phyloP scores from a whole-genome alignment of 2,113 vertebrate genomes.

The Callipepla californica region DNA sequence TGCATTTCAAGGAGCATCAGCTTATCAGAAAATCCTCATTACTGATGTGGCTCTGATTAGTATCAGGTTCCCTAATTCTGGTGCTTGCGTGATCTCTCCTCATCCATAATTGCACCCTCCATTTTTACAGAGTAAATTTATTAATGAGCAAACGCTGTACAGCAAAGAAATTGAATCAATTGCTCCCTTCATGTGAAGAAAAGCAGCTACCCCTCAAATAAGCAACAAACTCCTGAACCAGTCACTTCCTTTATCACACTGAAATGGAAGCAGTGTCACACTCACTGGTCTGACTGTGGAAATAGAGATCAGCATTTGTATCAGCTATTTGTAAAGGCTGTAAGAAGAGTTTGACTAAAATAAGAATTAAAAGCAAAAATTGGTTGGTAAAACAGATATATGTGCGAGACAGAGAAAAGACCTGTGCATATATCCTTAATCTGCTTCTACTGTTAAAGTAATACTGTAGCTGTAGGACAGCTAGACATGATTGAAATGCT shows the following conservation, averaged over 20 bases:
- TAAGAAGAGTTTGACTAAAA: background rate
- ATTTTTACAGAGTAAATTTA: background rate
- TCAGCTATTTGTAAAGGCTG: background rate
- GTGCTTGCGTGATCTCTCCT: background rate
- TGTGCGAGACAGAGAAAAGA: background rate
- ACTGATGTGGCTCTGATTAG: background rate
- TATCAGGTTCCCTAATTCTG: background rate
- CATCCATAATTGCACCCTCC: background rate
- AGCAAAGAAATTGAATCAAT: background rate
- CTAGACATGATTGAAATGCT: background rate
- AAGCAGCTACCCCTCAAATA: background rate
- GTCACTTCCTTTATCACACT: background rate
- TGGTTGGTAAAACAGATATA: background rate
- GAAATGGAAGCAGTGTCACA: background rate
- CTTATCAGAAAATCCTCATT: background rate
- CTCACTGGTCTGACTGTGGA: background rate
- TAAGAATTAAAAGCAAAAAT: background rate
- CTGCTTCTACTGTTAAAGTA: background rate
- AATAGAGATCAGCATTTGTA: background rate
- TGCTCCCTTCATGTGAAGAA: background rate
- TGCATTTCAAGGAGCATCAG: background rate
- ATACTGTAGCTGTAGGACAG: background rate
- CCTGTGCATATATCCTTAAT: background rate
- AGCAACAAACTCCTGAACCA: background rate
- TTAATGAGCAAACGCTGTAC: background rate